Conservation (phyloP, 2,888 invertebrate species). For the Drosophila vallismaia region DNA sequence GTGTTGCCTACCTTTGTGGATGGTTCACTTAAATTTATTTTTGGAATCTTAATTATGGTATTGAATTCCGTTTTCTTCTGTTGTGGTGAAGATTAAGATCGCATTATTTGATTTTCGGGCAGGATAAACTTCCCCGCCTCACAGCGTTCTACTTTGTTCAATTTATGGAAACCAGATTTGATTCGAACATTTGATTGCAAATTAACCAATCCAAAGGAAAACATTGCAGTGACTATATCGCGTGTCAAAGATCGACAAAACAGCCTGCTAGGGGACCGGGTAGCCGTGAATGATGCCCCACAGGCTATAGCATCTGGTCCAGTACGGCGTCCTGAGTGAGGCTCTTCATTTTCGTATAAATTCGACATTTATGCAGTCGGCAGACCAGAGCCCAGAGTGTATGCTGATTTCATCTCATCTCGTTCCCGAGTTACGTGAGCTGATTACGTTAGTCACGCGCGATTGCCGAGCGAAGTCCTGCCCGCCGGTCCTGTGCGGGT, state of each 20-base stretch:
- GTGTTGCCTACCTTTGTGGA: slow-evolving; percentile 5
- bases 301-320: slow-evolving; percentile 12
- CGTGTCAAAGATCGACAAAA: slow-evolving; percentile 60
- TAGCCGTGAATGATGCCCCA: slow-evolving; percentile 35
- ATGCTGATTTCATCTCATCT: slow-evolving; percentile 82
- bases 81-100: too few species aligned
- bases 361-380: slow-evolving; percentile 80
- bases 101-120: background rate
- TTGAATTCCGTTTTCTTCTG: background rate
- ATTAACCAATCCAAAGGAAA: slow-evolving; percentile 25
- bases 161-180: slow-evolving; percentile 34
- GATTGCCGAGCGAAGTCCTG: slow-evolving; percentile 40
- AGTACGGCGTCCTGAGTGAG: slow-evolving; percentile 2
- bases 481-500: background rate
- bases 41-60: background rate
- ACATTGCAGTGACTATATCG: slow-evolving; percentile 47
- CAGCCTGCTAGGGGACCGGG: slow-evolving; percentile 7
- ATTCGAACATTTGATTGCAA: slow-evolving; percentile 26
- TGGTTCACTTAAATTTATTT: background rate
- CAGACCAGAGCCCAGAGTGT: slow-evolving; percentile 53
- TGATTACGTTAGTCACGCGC: slow-evolving; percentile 79
- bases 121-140: background rate
- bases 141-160: slow-evolving; percentile 6
- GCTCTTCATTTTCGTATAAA: slow-evolving; percentile 59
- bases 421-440: slow-evolving; percentile 78